Base-by-base conservation (phyloP, 2,113 vertebrate genomes). In the Trichomycterus rosablanca region DNA sequence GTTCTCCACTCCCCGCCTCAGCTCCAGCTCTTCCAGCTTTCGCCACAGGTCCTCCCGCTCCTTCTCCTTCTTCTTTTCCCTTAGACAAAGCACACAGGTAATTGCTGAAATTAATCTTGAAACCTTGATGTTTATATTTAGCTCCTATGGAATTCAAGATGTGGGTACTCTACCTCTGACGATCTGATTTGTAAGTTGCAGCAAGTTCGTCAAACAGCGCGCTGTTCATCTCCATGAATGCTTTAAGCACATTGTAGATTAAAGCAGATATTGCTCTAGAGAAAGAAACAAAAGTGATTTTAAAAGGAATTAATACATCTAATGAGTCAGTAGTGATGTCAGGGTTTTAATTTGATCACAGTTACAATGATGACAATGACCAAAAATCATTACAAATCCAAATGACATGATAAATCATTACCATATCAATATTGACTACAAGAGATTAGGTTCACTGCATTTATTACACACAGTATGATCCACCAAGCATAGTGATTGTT, bases 171-270 rank as follows among this genome's bases (percentile, higher is more conserved):
- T 88, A 97, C 96, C 94, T 92, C 89, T 99, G 96, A 83, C 96
- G 92, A 87, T 99, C 96, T 78, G 96, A 97, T 93, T 99, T 99
- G 91, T 98, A 98, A 74, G 92, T 97, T 83, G 94, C 92, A 76
- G 96, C 97, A 78, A 99, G 93, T 78, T 98, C 95, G 8, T 99
- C 96, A 75, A 99, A 99, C 89, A 99, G 91, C 70, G 94, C 88
- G 82, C 93, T 97, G 91, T 99, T 98, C 95, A 98, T 99, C 81
- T 99, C 95, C 95, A 98, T 98, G 81, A 99, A 99, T 23, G 96
- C 94, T 83, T 99, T 99, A 81, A 99, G 90, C 48, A 99, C 96
- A 15, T 98, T 98, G 90, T 99, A 99, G 51, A 99, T 94, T 84
- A 99, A 85, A 43, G 95, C 96, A 81, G 97, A 95, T 68, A 99